phyloP scores from a whole-genome alignment of 2,888 invertebrate species.

The Leucania comma region DNA sequence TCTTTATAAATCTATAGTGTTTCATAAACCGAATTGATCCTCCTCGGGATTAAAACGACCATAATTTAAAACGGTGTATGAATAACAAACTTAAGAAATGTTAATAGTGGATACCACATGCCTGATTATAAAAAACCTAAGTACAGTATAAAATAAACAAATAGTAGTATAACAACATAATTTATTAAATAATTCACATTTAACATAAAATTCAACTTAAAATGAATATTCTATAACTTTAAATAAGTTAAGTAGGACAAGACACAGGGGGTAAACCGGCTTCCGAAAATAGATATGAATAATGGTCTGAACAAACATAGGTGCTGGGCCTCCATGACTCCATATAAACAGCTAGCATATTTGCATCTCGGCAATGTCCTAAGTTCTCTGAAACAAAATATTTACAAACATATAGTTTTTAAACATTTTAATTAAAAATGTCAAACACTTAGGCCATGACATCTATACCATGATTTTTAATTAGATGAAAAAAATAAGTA shows the following conservation, averaged over 20 bases:
- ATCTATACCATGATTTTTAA: too few species aligned
- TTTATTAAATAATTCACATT: neutral
- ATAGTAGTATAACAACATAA: neutral
- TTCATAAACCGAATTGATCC: too few species aligned
- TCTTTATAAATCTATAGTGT: too few species aligned
- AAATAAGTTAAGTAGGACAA: conserved; percentile 19
- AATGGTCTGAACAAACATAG: conserved; percentile 76
- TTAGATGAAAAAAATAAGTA: too few species aligned
- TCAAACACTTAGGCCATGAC: neutral
- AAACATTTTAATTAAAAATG: too few species aligned
- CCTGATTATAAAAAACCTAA: neutral
- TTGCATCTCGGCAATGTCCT: conserved; percentile 85
- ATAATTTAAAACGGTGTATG: too few species aligned
- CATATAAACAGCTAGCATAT: conserved; percentile 81
- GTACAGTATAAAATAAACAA: conserved; percentile 2
- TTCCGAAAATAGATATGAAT: conserved; percentile 84
- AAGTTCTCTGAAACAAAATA: conserved; percentile 84
- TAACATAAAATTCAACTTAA: conserved; percentile 37
- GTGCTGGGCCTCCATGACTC: conserved; percentile 84
- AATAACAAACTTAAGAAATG: too few species aligned
- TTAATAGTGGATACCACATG: neutral
- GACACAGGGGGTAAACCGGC: conserved; percentile 75
- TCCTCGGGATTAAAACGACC: too few species aligned
- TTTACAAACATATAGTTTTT: neutral
- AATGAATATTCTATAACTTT: too few species aligned